Evolutionary conservation across 1,140 invertebrate genomes (phyloP).

Genomic region (Caenorhabditis latens): DNA sequence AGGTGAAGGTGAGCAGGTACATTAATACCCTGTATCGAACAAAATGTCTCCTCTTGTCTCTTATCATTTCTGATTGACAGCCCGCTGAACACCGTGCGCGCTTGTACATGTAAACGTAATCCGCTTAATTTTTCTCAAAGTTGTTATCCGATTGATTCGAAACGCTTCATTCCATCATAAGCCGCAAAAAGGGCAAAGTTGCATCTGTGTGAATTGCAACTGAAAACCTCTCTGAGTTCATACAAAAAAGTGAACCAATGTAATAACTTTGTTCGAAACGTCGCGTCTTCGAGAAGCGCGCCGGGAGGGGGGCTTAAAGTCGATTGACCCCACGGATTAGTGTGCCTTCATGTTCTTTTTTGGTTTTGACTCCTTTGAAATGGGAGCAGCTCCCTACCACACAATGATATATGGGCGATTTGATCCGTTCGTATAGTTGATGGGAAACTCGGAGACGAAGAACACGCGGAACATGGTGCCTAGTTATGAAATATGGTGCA

Average conservation of each 20-base stretch:
- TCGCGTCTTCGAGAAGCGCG: neutral
- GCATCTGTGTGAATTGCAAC: too few species aligned
- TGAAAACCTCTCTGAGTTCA: too few species aligned
- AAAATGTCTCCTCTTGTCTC: neutral
- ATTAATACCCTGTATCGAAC: neutral
- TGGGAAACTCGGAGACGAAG: slow-evolving; percentile 10
- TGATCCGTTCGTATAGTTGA: slow-evolving; percentile 47
- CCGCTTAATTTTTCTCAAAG: slow-evolving; percentile 30
- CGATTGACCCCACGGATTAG: slow-evolving; percentile 53
- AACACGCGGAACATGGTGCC: neutral
- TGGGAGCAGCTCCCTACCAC: neutral
- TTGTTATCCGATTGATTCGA: neutral
- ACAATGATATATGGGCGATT: slow-evolving; percentile 35
- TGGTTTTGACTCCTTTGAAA: neutral
- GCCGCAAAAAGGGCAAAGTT: neutral
- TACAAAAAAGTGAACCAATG: neutral
- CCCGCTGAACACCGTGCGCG: slow-evolving; percentile 23
- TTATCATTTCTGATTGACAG: slow-evolving; percentile 15
- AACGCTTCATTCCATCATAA: neutral
- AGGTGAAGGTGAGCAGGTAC: slow-evolving; percentile 35
- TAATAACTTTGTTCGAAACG: slow-evolving; percentile 41
- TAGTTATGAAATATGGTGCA: neutral
- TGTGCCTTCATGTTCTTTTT: slow-evolving; percentile 31
- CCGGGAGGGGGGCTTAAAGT: neutral
- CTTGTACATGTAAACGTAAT: slow-evolving; percentile 32